These are phyloP conservation scores for Drosophila trapezifrons DNA, from an alignment of 1,140 invertebrate species.

Conservation along the genomic window DNA sequence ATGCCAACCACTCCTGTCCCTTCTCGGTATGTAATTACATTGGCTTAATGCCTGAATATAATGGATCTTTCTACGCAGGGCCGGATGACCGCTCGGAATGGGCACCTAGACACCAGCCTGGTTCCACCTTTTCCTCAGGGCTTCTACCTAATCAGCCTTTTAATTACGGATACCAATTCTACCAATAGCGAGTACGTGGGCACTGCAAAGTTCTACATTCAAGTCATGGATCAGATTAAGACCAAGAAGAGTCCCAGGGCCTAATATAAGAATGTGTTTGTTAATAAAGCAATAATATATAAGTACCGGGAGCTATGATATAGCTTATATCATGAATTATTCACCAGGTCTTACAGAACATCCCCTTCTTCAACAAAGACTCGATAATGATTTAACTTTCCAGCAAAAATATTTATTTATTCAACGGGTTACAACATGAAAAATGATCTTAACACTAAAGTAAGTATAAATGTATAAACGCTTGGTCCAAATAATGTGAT, in stretches of 20 bases:
- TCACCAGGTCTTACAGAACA: neutral
- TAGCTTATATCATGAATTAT: too few relatives aligned
- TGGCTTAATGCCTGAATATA: neutral
- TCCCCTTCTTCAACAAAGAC: neutral
- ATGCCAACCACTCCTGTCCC: constrained; percentile 46
- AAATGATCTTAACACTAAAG: constrained; percentile 47
- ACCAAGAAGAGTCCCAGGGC: constrained; percentile 1
- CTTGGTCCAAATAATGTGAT: constrained; percentile 22
- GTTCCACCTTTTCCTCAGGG: constrained; percentile 35
- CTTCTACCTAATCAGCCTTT: constrained; percentile 1
- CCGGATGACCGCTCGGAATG: neutral
- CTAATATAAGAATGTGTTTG: neutral
- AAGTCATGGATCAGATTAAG: constrained; percentile 26
- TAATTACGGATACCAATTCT: constrained; percentile 8
- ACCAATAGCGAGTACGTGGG: constrained; percentile 9
- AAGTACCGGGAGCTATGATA: too few relatives aligned
- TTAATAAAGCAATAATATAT: too few relatives aligned
- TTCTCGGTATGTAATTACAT: constrained; percentile 12
- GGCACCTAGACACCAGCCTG: neutral
- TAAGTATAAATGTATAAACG: constrained; percentile 43
- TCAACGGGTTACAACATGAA: constrained; percentile 73
- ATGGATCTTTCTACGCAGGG: neutral
- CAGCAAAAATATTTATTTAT: constrained; percentile 76
- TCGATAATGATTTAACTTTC: constrained; percentile 3
- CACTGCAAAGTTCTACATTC: constrained; percentile 13